Evolutionary conservation across 2,797 vertebrate genomes (phyloP), one percentile per base, ranked within the genome.

Genomic region (Aldrovandia affinis): DNA sequence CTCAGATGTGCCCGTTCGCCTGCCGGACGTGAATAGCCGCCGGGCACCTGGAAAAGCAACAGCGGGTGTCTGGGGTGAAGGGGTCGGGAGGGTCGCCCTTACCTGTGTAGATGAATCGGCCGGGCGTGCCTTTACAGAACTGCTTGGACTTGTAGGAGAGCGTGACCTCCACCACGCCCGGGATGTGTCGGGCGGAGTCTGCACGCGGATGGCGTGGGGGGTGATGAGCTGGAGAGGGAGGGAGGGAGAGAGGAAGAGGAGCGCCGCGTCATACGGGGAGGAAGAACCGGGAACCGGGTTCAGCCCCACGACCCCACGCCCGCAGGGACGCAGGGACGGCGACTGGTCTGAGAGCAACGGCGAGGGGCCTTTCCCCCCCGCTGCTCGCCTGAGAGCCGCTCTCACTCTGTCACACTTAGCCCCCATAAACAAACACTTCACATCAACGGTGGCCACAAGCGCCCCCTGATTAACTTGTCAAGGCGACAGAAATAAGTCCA

Each of bases 61-160:
- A 20, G 61, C 28, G 14, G 61, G 14, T 33, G 12, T 0, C 12
- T 20, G 9, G 14, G 36, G 68, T 73, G 33, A 20, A 73, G 6
- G 14, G 33, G 68, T 73, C 12, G 7, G 68, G 18, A 22, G 42
- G 15, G 36, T 2, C 1, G 33, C 3, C 2, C 89, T 94, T 96
- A 99, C 98, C 98, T 96, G 98, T 99, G 92, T 99, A 99, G 94
- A 99, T 99, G 96, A 99, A 99, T 92, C 98, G 96, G 88, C 98
- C 98, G 82, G 98, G 98, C 33, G 98, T 98, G 89, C 98, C 98
- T 94, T 99, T 99, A 95, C 98, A 99, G 93, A 99, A 99, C 92
- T 99, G 98, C 94, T 99, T 99, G 54, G 98, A 99, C 91, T 99
- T 99, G 95, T 99, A 99, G 93, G 98, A 99, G 95, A 99, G 93